These are phyloP conservation scores for Gobiocypris rarus DNA, from an alignment of 2,113 vertebrate species.

Conservation along the genomic window DNA sequence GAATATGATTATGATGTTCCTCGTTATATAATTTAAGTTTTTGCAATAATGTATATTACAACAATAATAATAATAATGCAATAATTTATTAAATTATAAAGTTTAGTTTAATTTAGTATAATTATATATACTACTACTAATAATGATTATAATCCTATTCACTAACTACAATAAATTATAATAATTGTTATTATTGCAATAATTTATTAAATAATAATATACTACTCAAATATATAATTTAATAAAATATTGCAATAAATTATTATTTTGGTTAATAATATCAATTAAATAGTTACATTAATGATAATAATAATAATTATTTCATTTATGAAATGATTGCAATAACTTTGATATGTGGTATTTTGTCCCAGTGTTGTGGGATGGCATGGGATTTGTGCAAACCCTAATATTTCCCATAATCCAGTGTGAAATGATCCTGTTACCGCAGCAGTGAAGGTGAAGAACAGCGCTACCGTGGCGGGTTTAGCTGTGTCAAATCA, in stretches of 20 bases:
- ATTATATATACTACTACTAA: not conserved
- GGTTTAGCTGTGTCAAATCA: too few relatives aligned
- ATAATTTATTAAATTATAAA: not conserved
- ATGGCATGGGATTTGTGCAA: too few relatives aligned
- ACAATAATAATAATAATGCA: not conserved
- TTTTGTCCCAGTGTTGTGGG: not conserved
- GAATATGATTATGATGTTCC: too few relatives aligned
- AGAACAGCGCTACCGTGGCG: too few relatives aligned
- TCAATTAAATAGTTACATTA: too few relatives aligned
- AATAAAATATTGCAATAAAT: not conserved
- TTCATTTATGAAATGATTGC: not conserved
- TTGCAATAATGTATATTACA: too few relatives aligned
- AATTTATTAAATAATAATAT: not conserved
- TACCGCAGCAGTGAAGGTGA: constrained; percentile 2
- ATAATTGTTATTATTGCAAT: too few relatives aligned
- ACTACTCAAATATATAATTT: not conserved
- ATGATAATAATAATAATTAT: not conserved
- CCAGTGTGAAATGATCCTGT: not conserved
- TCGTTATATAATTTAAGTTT: too few relatives aligned
- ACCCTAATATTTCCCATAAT: not conserved
- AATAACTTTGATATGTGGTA: not conserved
- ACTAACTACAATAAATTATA: too few relatives aligned
- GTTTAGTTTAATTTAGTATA: too few relatives aligned
- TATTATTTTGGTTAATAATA: too few relatives aligned
- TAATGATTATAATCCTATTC: too few relatives aligned